Evolutionary conservation across 2,797 vertebrate species (phyloP).

Genomic region (Typhlichthys eigenmanni): DNA sequence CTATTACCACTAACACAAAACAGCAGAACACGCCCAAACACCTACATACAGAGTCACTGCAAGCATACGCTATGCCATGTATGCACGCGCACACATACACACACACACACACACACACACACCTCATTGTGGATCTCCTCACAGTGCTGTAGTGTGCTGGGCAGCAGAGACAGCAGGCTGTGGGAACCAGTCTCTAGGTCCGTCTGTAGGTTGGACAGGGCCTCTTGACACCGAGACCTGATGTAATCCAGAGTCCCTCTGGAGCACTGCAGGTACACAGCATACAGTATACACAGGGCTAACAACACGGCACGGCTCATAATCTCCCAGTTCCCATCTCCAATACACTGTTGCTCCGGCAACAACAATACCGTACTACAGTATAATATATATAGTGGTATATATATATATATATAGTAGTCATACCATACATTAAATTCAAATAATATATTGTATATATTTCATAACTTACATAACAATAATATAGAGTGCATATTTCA

Average conservation of each 20-base stretch:
- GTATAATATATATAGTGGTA: too few relatives aligned
- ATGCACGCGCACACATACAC: constrained; percentile 9
- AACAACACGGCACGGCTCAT: background rate
- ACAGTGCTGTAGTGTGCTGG: constrained; percentile 79
- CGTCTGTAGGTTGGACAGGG: constrained; percentile 84
- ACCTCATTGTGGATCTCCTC: constrained; percentile 99
- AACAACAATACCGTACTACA: too few relatives aligned
- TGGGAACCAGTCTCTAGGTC: constrained; percentile 72
- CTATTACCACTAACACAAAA: background rate
- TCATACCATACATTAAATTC: too few relatives aligned
- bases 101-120: constrained; percentile 14
- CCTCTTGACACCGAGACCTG: constrained; percentile 81
- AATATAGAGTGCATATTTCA: too few relatives aligned
- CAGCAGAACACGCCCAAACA: background rate
- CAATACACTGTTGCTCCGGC: too few relatives aligned
- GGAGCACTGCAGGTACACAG: constrained; percentile 79
- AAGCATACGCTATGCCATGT: background rate
- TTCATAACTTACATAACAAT: too few relatives aligned
- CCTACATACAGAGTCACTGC: constrained; percentile 9
- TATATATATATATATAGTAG: too few relatives aligned
- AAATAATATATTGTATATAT: too few relatives aligned
- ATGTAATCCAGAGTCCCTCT: constrained; percentile 91
- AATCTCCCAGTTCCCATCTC: too few relatives aligned
- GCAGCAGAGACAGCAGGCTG: constrained; percentile 82
- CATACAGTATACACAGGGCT: constrained; percentile 3